phyloP scores from a whole-genome alignment of 2,113 vertebrate species.

The Gobio gobio region DNA sequence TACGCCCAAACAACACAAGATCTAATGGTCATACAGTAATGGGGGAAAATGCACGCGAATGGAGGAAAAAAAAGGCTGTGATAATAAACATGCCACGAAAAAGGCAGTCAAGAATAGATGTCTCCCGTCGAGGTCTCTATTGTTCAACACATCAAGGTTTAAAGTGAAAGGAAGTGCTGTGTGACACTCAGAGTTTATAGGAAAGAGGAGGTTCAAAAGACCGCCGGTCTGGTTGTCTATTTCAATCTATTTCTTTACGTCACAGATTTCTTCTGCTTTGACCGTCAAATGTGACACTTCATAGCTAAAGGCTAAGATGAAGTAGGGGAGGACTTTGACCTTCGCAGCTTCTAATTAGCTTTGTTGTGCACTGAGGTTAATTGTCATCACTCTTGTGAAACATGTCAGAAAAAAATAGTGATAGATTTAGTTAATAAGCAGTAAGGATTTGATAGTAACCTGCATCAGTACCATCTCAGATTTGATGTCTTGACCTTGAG shows the following conservation, averaged over 20 bases:
- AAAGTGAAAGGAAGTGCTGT: conserved; percentile 34
- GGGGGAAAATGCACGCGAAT: background rate
- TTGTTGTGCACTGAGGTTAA: conserved; percentile 1
- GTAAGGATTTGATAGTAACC: background rate
- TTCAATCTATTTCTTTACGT: background rate
- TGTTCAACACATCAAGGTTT: conserved; percentile 49
- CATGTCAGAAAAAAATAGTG: background rate
- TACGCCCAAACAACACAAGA: background rate
- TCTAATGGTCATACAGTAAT: conserved; percentile 5
- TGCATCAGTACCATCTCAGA: background rate
- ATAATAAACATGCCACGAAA: conserved; percentile 55
- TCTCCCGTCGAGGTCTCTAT: conserved; percentile 46
- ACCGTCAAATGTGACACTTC: background rate
- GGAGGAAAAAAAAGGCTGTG: conserved; percentile 25
- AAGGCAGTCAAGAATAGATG: background rate
- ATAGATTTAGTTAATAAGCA: background rate
- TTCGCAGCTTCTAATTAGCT: conserved; percentile 15
- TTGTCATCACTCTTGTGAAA: conserved; percentile 12
- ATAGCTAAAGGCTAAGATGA: background rate
- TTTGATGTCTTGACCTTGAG: background rate
- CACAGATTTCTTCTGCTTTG: background rate
- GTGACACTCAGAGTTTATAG: conserved; percentile 7
- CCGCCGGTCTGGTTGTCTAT: background rate
- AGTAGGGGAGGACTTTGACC: background rate
- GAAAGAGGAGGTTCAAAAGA: conserved; percentile 4